Evolutionary conservation across 2,113 vertebrate genomes (phyloP), one percentile per base, ranked within the genome.

Genomic region (Solea senegalensis): DNA sequence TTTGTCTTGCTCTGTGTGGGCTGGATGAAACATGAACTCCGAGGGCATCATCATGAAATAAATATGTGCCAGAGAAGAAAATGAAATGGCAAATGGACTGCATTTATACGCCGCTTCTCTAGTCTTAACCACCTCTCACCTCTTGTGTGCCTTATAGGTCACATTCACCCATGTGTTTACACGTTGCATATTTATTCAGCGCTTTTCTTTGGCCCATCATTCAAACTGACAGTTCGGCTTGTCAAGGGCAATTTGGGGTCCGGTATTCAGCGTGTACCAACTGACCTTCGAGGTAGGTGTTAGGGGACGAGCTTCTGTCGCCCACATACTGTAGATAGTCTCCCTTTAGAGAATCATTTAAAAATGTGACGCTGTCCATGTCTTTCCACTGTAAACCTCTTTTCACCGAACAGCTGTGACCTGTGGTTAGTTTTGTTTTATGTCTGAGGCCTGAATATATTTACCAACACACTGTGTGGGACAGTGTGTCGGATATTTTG

Each of bases 11-110:
- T 54, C 55, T 57, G 39, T 34, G 55, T n/a, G 55, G 16, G 62
- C 53, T 16, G 39, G 44, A 43, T 68, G 75, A 74, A 81, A 76
- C 57, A 34, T 55, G 53, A 78, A 71, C 61, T 69, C 51, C 9
- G 9, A 16, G 43, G 55, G 48, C 69, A 69, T 56, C 46, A 67
- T 56, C 43, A 55, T 54, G 28, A 72, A 75, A 69, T 57, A 78
- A 68, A 76, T 61, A 41, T 40, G 26, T 60, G 9, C 7, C 34
- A 34, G 34, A 2, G 44, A 54, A 21, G 16, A 70, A 75, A 79
- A 69, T 54, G 8, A 75, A 63, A 73, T 80, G 45, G 9, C 45
- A 48, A 48, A 52, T 10, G 21, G 7, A 52, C 51, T 16, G n/a
- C 16, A 26, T 52, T 48, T 48, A 12, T 48, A 14, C 12, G 12